Conservation (phyloP, 2,888 invertebrate genomes). For the Schrankia costaestrigalis region DNA sequence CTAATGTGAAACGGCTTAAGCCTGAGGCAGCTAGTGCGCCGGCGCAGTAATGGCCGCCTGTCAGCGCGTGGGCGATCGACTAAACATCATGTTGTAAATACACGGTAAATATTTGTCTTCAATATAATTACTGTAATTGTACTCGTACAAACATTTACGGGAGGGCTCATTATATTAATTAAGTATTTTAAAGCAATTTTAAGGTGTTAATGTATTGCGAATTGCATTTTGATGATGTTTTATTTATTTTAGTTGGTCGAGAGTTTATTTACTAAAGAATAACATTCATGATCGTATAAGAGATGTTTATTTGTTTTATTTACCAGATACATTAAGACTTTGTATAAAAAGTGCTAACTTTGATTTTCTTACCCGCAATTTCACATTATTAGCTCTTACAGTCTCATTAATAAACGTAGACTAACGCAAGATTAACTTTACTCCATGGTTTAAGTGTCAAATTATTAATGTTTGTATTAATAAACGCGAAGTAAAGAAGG, state of each 20-base stretch:
- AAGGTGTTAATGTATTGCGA: constrained; percentile 16
- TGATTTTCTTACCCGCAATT: too few species aligned
- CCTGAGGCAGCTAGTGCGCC: constrained; percentile 47
- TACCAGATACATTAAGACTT: too few species aligned
- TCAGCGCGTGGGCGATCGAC: constrained; percentile 67
- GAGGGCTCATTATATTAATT: constrained; percentile 27
- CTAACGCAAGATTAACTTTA: too few species aligned
- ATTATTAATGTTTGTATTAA: too few species aligned
- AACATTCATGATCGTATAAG: too few species aligned
- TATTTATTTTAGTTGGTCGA: not conserved
- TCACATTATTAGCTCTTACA: too few species aligned
- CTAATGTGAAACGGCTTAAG: constrained; percentile 45
- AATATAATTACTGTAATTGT: constrained; percentile 66
- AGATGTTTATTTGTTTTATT: too few species aligned
- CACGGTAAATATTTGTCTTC: constrained; percentile 74
- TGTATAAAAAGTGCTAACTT: too few species aligned
- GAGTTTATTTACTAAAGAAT: too few species aligned
- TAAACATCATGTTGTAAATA: constrained; percentile 66
- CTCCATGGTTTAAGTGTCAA: too few species aligned
- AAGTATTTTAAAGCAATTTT: constrained; percentile 17
- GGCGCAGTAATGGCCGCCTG: constrained; percentile 60
- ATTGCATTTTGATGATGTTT: not conserved
- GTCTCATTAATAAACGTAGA: too few species aligned
- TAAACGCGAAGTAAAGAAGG: too few species aligned
- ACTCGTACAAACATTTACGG: constrained; percentile 15